Evolutionary conservation across 2,113 vertebrate genomes (phyloP), one percentile per base, ranked within the genome.

Genomic region (Colius striatus): DNA sequence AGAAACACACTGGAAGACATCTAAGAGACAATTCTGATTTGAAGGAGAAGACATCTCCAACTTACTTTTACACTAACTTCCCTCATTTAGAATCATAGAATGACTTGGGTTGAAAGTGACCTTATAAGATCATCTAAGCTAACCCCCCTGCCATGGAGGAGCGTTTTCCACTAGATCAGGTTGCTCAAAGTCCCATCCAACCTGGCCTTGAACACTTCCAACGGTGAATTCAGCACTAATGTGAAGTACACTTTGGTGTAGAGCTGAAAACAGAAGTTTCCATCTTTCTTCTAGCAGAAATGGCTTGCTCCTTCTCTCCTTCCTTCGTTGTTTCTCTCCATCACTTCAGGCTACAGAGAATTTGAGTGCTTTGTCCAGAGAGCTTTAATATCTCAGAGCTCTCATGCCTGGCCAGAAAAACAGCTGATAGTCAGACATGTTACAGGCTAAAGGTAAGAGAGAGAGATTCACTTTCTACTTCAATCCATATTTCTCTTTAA

Each of bases 361-460:
- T 12, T 38, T 19, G 89, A 82, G 58, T 27, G 22, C 38, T 58
- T n/a, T 38, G 16, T 45, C 50, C 65, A 77, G 65, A 71, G 89
- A 77, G 48, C 20, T 91, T 73, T 86, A 91, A 83, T 71, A 77
- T 27, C 51, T 51, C 55, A 34, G 36, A 92, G 62, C 34, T 63
- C 63, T 89, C 47, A 45, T 6, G 32, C 5, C 48, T 9, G 2
- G 32, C 36, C 47, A 85, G 22, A 78, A 36, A 93, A 82, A 7
- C 4, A 1, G 29, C 53, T 20, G 25, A 79, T 0, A 87, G 50
- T 30, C 41, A 68, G 63, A 85, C 17, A 41, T 2, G 1, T 45
- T 65, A 65, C 27, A 80, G 21, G 25, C 21, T 71, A 38, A 93
- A 92, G 16, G 65, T 32, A 92, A 65, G 17, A 70, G 60, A 43